Evolutionary conservation across 1,140 invertebrate species (phyloP), one percentile per base, ranked within the genome.

Genomic region (Medauroidea extradentata): DNA sequence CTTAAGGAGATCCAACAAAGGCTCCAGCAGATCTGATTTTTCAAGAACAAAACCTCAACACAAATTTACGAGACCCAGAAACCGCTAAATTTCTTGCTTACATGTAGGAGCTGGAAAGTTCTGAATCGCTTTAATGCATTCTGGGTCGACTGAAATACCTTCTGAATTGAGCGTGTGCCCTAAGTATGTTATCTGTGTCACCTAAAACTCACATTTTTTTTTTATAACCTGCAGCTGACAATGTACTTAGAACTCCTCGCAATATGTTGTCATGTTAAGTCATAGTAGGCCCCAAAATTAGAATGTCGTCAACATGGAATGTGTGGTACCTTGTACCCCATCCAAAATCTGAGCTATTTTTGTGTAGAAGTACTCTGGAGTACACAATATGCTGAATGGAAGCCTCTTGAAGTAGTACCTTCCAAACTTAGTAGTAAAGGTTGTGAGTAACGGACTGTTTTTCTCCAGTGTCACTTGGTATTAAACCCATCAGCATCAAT

Each of bases 21-120:
- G 60, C 19, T 53, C 51, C 0, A 66, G 64, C 23, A 61, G 8
- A 16, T 66, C 25, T 18, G 68, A 53, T 43, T 70, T 52, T 54
- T 71, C 66, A 21, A 60, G 57, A 50, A 76, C 66, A 63, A 70
- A 76, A 59, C 66, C 73, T 13, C 50, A 48, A 16, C 75, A 51
- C 58, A 77, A 77, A 18, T 63, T 77, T 0, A 75, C 58, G 50
- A 76, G 64, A 25, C 68, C 72, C 23, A 76, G 48, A 23, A 73
- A 70, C 41, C 63, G 55, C 59, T 67, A 51, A 24, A 76, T n/a
- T 46, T 70, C 65, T 56, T 67, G 58, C 34, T 68, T 68, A 57
- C 64, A 69, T 57, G 61, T 59, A 21, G 74, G 71, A 16, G 16
- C 48, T 23, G 61, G 57, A 41, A 74, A 57, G 23, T 71, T 63